phyloP scores from a whole-genome alignment of 2,888 invertebrate genomes.

The Sphinx pinastri region DNA sequence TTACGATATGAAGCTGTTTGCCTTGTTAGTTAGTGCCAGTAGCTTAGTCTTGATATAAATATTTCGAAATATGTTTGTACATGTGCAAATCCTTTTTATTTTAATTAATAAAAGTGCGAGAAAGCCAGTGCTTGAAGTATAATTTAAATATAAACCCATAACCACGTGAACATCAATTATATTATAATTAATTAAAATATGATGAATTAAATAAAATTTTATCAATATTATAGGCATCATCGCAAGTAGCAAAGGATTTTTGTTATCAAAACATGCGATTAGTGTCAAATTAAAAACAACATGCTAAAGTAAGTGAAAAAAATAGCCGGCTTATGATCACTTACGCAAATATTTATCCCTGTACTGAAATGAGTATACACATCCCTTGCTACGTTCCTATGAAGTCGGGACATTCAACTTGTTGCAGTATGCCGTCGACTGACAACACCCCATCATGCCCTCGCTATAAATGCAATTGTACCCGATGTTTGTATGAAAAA shows the following conservation, averaged over 20 bases:
- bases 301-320: constrained; percentile 54
- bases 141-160: not conserved
- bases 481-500: constrained; percentile 23
- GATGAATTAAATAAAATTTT: not conserved
- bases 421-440: constrained; percentile 38
- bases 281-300: constrained; percentile 51
- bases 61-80: not conserved
- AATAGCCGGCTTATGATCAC: constrained; percentile 79
- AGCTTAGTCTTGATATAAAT: not conserved
- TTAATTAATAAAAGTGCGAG: not conserved
- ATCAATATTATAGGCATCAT: constrained; percentile 1
- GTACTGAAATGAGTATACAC: constrained; percentile 45
- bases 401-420: constrained; percentile 32
- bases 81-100: not conserved
- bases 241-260: constrained; percentile 27
- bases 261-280: constrained; percentile 54
- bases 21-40: not conserved
- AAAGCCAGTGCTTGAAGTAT: not conserved
- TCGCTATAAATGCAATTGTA: constrained; percentile 44
- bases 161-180: not conserved
- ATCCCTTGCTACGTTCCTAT: constrained; percentile 24
- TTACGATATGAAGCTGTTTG: not conserved
- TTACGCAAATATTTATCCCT: constrained; percentile 55
- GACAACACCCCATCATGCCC: constrained; percentile 49
- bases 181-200: not conserved